Percentiles rank a stretch among this genome's conserved stretches.
Evolutionary conservation across 2,113 vertebrate species (phyloP).

Genomic region (Apodemus sylvaticus): DNA sequence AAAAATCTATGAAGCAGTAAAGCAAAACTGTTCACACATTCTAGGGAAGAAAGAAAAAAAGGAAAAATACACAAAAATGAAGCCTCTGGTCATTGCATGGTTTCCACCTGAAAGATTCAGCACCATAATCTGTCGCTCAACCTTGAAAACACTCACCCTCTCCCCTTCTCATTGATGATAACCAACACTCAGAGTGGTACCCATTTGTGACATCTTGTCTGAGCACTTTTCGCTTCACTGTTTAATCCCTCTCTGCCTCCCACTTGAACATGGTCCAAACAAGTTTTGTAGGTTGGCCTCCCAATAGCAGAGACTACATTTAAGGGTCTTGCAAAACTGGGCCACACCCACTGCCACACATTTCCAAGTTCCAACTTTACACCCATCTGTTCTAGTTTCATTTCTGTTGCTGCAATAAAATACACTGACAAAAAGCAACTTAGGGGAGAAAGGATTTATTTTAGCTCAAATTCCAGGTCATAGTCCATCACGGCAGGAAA

Average conservation of each 20-base stretch:
- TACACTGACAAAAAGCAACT: too few species aligned
- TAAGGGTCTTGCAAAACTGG: neutral
- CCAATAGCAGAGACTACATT: neutral
- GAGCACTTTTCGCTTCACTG: neutral
- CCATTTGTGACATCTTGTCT: neutral
- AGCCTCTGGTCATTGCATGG: neutral
- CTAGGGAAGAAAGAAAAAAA: neutral
- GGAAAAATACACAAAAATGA: neutral
- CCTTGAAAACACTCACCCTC: neutral
- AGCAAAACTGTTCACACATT: constrained; percentile 22
- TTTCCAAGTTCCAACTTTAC: too few species aligned
- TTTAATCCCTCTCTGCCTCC: neutral
- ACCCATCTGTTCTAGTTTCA: neutral
- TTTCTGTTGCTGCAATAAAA: neutral
- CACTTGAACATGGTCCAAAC: neutral
- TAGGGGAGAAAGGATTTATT: neutral
- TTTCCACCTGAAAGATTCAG: neutral
- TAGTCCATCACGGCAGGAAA: neutral
- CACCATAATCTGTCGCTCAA: neutral
- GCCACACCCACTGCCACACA: neutral
- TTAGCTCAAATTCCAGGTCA: neutral
- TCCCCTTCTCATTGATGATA: neutral
- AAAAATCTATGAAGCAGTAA: neutral
- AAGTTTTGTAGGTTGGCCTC: too few species aligned
- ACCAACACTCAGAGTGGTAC: neutral